A percentile compares a stretch with the other conserved stretches of the same genome.
Evolutionary conservation across 1,140 invertebrate species (phyloP).

Genomic region (Nephila pilipes): DNA sequence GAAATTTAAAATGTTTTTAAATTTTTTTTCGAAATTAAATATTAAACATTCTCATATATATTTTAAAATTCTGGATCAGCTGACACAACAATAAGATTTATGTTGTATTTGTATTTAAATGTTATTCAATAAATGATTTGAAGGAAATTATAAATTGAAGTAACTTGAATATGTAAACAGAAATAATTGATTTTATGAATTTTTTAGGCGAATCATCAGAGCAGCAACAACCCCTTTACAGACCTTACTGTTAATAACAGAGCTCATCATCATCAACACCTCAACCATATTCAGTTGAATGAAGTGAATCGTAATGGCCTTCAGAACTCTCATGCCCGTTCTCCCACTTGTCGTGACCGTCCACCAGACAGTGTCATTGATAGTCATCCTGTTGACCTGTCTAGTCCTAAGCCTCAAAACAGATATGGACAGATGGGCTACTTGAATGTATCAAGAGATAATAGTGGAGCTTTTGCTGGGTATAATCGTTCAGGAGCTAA

Average conservation of each 20-base stretch:
- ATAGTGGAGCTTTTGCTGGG: background rate
- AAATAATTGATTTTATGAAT: too few species aligned
- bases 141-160: too few species aligned
- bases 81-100: too few species aligned
- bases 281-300: conserved; percentile 29
- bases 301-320: conserved; percentile 55
- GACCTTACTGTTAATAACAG: conserved; percentile 51
- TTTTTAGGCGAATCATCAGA: conserved; percentile 41
- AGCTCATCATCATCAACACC: conserved; percentile 32
- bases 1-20: too few species aligned
- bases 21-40: too few species aligned
- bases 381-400: conserved; percentile 71
- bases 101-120: too few species aligned
- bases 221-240: background rate
- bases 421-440: conserved; percentile 65
- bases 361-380: conserved; percentile 54
- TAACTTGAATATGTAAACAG: too few species aligned
- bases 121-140: too few species aligned
- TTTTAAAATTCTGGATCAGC: too few species aligned
- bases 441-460: background rate
- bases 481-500: conserved; percentile 21
- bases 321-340: conserved; percentile 14
- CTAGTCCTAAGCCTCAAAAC: conserved; percentile 61
- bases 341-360: conserved; percentile 4
- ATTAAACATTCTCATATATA: too few species aligned